phyloP scores from a whole-genome alignment of 2,113 vertebrate species.

The Chlorodrepanis virens region DNA sequence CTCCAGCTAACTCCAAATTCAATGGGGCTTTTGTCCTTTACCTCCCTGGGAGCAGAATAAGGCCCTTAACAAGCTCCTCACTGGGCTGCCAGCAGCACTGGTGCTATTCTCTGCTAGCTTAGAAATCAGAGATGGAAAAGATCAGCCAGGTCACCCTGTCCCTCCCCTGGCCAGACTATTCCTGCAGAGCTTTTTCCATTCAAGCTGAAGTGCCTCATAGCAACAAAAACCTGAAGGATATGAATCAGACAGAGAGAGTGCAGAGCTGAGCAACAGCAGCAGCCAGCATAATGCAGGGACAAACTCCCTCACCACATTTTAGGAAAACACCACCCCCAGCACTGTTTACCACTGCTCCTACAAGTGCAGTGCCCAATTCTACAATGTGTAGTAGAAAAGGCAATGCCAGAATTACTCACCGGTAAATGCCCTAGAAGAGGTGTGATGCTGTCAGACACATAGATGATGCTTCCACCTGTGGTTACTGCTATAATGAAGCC shows the following conservation, averaged over 20 bases:
- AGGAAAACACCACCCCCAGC: background rate
- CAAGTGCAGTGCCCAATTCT: background rate
- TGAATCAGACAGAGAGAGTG: background rate
- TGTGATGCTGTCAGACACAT: conserved; percentile 83
- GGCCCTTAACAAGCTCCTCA: background rate
- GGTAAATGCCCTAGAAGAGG: conserved; percentile 82
- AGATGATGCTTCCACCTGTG: conserved; percentile 81
- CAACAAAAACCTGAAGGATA: conserved; percentile 25
- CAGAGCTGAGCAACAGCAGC: background rate
- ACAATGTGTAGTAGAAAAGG: background rate
- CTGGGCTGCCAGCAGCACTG: background rate
- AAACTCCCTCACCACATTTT: background rate
- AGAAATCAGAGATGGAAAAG: conserved; percentile 26
- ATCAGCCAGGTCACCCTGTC: conserved; percentile 12
- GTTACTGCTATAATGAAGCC: conserved; percentile 82
- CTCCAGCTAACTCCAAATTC: background rate
- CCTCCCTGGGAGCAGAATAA: background rate
- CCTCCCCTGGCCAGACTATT: background rate
- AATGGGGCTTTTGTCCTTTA: background rate
- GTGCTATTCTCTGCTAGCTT: background rate
- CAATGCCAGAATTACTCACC: conserved; percentile 61
- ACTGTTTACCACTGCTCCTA: background rate
- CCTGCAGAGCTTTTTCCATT: background rate
- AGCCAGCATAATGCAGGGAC: background rate
- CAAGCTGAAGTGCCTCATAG: conserved; percentile 5